phyloP scores from a whole-genome alignment of 2,888 invertebrate genomes.

The Deilephila elpenor region DNA sequence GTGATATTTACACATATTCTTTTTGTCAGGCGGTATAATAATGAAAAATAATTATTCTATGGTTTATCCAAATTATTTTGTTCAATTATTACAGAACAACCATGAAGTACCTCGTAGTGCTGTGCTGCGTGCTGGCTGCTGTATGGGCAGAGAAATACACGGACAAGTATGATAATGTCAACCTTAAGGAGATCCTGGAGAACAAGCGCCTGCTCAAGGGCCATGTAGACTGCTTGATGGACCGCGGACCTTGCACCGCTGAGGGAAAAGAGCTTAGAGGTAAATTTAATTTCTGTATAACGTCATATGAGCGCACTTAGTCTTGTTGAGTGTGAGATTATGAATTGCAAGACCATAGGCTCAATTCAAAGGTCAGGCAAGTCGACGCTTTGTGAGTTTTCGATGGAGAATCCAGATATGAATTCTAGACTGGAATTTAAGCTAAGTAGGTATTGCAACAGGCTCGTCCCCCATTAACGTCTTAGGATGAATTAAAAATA shows the following conservation, averaged over 20 bases:
- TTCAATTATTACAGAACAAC: constrained; percentile 28
- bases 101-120: constrained; percentile 54
- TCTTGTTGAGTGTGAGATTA: too few species aligned
- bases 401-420: too few species aligned
- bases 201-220: constrained; percentile 87
- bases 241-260: constrained; percentile 86
- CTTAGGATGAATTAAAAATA: too few species aligned
- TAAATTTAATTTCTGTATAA: constrained; percentile 5
- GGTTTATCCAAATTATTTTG: not conserved
- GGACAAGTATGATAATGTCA: constrained; percentile 88
- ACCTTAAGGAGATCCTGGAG: constrained; percentile 86
- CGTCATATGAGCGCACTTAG: too few species aligned
- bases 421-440: too few species aligned
- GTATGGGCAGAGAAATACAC: constrained; percentile 79
- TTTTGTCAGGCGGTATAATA: too few species aligned
- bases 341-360: not conserved
- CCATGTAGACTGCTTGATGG: constrained; percentile 88
- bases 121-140: constrained; percentile 52
- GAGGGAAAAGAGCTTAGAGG: constrained; percentile 85
- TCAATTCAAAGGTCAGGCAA: too few species aligned
- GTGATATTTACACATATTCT: too few species aligned
- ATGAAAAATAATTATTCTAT: too few species aligned
- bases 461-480: too few species aligned
- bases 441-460: too few species aligned
- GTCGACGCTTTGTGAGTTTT: too few species aligned